Conservation (phyloP, 2,888 invertebrate species). For the Germaria angustata region DNA sequence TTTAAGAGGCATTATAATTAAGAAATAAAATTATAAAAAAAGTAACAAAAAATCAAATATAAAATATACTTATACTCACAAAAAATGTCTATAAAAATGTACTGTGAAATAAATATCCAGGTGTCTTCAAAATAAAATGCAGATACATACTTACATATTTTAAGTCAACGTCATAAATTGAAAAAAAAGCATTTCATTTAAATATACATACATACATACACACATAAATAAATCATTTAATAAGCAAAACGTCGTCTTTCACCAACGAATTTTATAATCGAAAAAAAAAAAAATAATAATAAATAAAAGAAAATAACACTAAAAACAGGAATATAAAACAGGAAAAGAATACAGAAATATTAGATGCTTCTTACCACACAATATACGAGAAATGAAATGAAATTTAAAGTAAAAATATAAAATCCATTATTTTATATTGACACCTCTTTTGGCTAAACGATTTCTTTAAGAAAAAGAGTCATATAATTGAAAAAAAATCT, state of each 20-base stretch:
- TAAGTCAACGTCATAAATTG: neutral
- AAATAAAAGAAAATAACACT: neutral
- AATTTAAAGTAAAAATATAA: neutral
- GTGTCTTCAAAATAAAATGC: neutral
- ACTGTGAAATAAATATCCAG: neutral
- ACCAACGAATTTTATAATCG: slow-evolving; percentile 6
- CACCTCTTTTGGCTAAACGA: slow-evolving; percentile 24
- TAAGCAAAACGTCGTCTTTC: neutral
- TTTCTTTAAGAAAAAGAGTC: neutral
- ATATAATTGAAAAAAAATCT: neutral
- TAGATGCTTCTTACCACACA: slow-evolving; percentile 7
- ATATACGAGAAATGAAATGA: slow-evolving; percentile 2
- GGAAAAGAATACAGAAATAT: too few species aligned
- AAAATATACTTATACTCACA: too few species aligned
- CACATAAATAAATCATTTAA: neutral
- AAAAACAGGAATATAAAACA: neutral
- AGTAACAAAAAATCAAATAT: neutral
- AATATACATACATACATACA: neutral
- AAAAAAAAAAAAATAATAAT: neutral
- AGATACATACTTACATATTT: too few species aligned
- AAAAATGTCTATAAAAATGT: neutral
- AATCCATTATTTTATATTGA: slow-evolving; percentile 15
- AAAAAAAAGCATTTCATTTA: neutral
- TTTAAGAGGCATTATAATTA: slow-evolving; percentile 6
- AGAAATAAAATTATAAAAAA: slow-evolving; percentile 2